Evolutionary conservation across 2,797 vertebrate genomes (phyloP).

Genomic region (Urophycis tenuis): DNA sequence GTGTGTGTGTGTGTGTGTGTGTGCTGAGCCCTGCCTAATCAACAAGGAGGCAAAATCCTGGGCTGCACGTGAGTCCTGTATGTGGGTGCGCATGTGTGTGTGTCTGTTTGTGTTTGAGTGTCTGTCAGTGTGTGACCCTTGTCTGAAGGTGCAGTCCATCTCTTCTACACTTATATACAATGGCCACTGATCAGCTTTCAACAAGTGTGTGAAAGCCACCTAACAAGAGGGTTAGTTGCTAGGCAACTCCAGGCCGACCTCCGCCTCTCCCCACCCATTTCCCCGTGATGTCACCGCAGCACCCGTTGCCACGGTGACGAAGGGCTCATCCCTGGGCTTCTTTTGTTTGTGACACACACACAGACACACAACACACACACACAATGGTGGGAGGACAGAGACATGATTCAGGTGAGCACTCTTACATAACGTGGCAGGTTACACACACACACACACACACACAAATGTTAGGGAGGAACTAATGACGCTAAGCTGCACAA

Average conservation of each 20-base stretch:
- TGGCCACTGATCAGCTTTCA: neutral
- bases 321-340: constrained; percentile 37
- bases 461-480: neutral
- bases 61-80: no score
- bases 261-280: constrained; percentile 31
- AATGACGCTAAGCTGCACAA: neutral
- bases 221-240: constrained; percentile 49
- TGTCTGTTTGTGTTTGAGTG: no score
- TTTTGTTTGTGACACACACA: constrained; percentile 18
- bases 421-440: neutral
- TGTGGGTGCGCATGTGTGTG: no score
- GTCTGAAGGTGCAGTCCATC: neutral
- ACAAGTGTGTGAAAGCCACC: constrained; percentile 26
- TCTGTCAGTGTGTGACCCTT: neutral
- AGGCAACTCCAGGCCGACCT: constrained; percentile 41
- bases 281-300: constrained; percentile 42
- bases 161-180: neutral
- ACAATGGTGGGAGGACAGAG: constrained; percentile 25
- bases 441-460: neutral
- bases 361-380: constrained; percentile 14
- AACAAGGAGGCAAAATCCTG: no score
- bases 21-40: neutral
- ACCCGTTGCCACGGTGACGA: constrained; percentile 60
- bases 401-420: neutral
- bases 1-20: neutral